phyloP scores from a whole-genome alignment of 1,140 invertebrate genomes.

The Homarus americanus region DNA sequence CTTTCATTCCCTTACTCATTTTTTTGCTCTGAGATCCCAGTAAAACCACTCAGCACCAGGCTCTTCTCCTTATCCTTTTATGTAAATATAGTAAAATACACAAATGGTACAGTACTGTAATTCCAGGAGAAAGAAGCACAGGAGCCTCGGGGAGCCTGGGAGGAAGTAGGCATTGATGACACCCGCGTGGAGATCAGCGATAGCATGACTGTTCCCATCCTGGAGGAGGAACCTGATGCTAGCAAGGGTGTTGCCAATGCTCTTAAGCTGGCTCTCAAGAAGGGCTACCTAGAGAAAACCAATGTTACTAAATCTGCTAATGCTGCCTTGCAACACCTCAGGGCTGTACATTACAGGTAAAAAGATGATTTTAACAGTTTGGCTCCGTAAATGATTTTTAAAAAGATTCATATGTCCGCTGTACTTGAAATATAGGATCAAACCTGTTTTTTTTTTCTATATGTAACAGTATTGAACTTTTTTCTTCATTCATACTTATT shows the following conservation, averaged over 20 bases:
- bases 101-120: too few species aligned
- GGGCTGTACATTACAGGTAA: slow-evolving; percentile 92
- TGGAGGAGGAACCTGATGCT: slow-evolving; percentile 97
- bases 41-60: too few species aligned
- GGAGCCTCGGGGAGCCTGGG: slow-evolving; percentile 84
- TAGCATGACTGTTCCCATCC: slow-evolving; percentile 80
- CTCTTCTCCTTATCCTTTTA: too few species aligned
- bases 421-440: too few species aligned
- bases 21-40: too few species aligned
- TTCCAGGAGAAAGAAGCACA: slow-evolving; percentile 56
- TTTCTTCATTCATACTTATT: too few species aligned
- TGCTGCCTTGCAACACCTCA: slow-evolving; percentile 84
- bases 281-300: slow-evolving; percentile 95
- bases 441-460: too few species aligned
- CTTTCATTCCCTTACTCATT: too few species aligned
- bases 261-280: slow-evolving; percentile 93
- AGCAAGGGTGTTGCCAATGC: slow-evolving; percentile 94
- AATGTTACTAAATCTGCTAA: slow-evolving; percentile 81
- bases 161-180: slow-evolving; percentile 84
- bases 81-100: too few species aligned
- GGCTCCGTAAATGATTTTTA: too few species aligned
- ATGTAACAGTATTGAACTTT: too few species aligned
- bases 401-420: too few species aligned
- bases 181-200: slow-evolving; percentile 75
- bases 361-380: not conserved